Evolutionary conservation across 2,888 invertebrate species (phyloP).

Genomic region (Dilophus febrilis): DNA sequence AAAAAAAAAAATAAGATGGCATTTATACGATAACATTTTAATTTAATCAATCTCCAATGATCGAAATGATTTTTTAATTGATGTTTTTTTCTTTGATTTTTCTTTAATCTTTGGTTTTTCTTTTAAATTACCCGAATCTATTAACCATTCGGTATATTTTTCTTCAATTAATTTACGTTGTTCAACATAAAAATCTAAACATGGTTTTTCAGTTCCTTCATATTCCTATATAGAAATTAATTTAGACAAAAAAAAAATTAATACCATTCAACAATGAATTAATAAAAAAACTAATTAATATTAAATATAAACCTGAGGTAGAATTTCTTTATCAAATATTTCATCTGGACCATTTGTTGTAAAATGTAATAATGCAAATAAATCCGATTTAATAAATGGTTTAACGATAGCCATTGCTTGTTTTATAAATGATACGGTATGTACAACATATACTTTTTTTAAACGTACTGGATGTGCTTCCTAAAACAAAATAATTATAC

Average conservation of each 20-base stretch:
- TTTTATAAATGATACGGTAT: conserved; percentile 48
- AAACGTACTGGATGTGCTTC: conserved; percentile 48
- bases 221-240: conserved; percentile 31
- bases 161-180: conserved; percentile 38
- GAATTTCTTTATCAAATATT: conserved; percentile 12
- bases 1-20: too few relatives aligned
- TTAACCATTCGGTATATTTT: conserved; percentile 43
- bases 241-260: conserved; percentile 1
- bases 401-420: conserved; percentile 48
- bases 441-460: conserved; percentile 46
- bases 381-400: conserved; percentile 44
- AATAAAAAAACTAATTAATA: background rate
- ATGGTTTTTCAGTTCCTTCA: conserved; percentile 38
- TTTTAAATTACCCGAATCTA: conserved; percentile 39
- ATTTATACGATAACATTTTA: too few relatives aligned
- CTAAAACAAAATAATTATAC: too few relatives aligned
- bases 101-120: conserved; percentile 29
- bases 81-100: conserved; percentile 27
- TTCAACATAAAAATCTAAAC: conserved; percentile 37
- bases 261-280: background rate
- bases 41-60: conserved; percentile 6
- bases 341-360: conserved; percentile 33
- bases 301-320: conserved; percentile 9
- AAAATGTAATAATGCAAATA: conserved; percentile 42
- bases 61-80: conserved; percentile 21